A percentile compares a stretch with the other conserved stretches of the same genome.
Conservation (phyloP, 2,888 invertebrate species). For the Cecidostiba fungosa region DNA sequence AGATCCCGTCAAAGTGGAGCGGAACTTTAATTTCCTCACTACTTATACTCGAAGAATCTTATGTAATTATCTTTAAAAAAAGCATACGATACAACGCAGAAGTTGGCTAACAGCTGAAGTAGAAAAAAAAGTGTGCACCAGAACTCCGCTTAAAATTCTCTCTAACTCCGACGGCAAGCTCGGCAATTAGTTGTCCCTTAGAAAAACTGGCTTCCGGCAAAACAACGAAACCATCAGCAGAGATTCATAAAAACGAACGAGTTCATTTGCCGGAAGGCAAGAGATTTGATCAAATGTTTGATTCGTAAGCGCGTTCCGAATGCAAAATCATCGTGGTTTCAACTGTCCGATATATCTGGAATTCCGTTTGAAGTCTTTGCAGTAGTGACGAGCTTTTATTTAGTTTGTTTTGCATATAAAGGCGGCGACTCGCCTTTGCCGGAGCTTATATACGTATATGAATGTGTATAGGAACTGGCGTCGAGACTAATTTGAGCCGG, state of each 20-base stretch:
- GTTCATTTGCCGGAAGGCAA: constrained; percentile 30
- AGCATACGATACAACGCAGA: neutral
- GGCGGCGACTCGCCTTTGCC: neutral
- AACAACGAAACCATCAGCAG: constrained; percentile 6
- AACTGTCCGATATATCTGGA: constrained; percentile 43
- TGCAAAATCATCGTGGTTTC: constrained; percentile 60
- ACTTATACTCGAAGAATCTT: neutral
- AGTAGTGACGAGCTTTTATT: constrained; percentile 46
- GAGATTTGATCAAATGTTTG: constrained; percentile 63
- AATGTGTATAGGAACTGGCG: neutral
- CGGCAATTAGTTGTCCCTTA: neutral
- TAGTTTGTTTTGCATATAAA: constrained; percentile 60
- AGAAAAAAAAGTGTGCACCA: constrained; percentile 7
- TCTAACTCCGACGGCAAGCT: neutral
- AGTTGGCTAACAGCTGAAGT: neutral
- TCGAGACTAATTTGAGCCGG: neutral
- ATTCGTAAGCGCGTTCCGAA: constrained; percentile 59
- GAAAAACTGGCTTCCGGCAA: neutral
- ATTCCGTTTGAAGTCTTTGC: constrained; percentile 59
- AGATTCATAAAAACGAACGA: constrained; percentile 30
- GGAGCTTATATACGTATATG: neutral
- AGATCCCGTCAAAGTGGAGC: neutral
- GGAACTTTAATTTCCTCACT: constrained; percentile 38
- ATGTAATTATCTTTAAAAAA: neutral
- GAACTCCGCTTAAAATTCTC: neutral